Percentiles rank a stretch among this genome's conserved stretches.
These are phyloP conservation scores for Trachelus iudaicus DNA, from an alignment of 2,888 invertebrate genomes.

Conservation along the genomic window DNA sequence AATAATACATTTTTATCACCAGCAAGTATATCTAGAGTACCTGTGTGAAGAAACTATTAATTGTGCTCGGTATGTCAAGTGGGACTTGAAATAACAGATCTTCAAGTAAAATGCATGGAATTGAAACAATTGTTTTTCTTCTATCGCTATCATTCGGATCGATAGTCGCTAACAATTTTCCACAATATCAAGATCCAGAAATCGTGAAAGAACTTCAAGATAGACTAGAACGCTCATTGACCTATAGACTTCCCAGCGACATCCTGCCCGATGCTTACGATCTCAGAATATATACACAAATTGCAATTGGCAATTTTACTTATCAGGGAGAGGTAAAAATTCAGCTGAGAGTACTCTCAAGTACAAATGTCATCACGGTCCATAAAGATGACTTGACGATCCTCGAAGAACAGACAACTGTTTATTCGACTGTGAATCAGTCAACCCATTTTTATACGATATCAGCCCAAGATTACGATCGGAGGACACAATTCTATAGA, in stretches of 20 bases:
- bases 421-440: constrained; percentile 13
- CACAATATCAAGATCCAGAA: background rate
- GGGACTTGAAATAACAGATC: background rate
- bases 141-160: background rate
- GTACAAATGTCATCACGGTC: constrained; percentile 62
- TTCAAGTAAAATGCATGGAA: background rate
- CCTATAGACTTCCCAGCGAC: constrained; percentile 69
- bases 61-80: background rate
- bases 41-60: background rate
- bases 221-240: background rate
- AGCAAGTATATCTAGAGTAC: background rate
- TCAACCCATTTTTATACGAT: constrained; percentile 21
- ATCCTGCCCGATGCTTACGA: constrained; percentile 70
- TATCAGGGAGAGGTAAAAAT: constrained; percentile 68
- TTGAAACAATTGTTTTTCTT: background rate
- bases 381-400: constrained; percentile 68
- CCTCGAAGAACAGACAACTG: constrained; percentile 21
- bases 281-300: constrained; percentile 52
- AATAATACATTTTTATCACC: background rate
- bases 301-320: constrained; percentile 31
- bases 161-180: background rate
- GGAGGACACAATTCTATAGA: constrained; percentile 40
- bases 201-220: background rate
- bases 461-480: constrained; percentile 31
- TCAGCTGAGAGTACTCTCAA: constrained; percentile 52